A percentile compares a stretch with the other conserved stretches of the same genome.
phyloP scores from a whole-genome alignment of 2,888 invertebrate genomes.

The Idaea dimidiata region DNA sequence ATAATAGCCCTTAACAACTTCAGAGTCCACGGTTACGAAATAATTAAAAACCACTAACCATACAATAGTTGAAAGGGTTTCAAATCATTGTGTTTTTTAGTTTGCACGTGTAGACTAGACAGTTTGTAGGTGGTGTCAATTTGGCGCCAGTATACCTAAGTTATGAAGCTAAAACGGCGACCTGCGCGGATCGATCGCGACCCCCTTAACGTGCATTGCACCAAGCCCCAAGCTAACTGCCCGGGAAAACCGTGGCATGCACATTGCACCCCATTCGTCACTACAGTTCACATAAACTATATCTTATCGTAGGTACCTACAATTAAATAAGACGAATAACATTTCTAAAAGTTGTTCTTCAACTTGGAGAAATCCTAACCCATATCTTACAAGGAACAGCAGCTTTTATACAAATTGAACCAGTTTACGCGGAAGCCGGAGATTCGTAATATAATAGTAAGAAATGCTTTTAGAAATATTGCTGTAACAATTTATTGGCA shows the following conservation, averaged over 20 bases:
- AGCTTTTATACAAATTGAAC: slow-evolving; percentile 29
- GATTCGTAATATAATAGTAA: slow-evolving; percentile 10
- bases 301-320: slow-evolving; percentile 2
- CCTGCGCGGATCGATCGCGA: slow-evolving; percentile 71
- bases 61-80: not conserved
- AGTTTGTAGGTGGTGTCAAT: slow-evolving; percentile 49
- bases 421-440: slow-evolving; percentile 26
- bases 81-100: slow-evolving; percentile 11
- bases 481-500: not conserved
- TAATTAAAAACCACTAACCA: not conserved
- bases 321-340: not conserved
- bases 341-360: not conserved
- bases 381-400: slow-evolving; percentile 15
- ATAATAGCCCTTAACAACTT: slow-evolving; percentile 20
- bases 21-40: not conserved
- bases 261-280: slow-evolving; percentile 15
- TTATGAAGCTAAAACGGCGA: slow-evolving; percentile 49
- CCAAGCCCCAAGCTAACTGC: slow-evolving; percentile 65
- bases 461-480: not conserved
- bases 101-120: slow-evolving; percentile 44
- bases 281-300: slow-evolving; percentile 17
- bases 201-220: slow-evolving; percentile 77
- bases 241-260: slow-evolving; percentile 55
- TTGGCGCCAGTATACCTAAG: slow-evolving; percentile 55
- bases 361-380: slow-evolving; percentile 17